Evolutionary conservation across 1,140 invertebrate genomes (phyloP).

Genomic region (Apis dorsata): DNA sequence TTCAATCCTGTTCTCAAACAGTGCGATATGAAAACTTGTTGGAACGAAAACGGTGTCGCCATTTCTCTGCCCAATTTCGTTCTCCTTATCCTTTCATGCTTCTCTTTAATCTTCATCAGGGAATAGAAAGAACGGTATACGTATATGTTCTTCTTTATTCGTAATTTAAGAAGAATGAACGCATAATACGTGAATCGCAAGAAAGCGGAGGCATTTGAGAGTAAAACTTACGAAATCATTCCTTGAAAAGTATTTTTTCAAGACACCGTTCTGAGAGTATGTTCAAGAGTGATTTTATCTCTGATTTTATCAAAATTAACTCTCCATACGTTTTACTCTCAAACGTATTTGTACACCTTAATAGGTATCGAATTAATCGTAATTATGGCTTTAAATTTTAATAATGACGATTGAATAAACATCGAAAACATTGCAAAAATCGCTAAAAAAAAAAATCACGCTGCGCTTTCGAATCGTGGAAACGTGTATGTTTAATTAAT

Average conservation of each 20-base stretch:
- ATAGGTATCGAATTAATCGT: neutral
- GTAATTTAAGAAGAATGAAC: neutral
- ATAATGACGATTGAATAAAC: neutral
- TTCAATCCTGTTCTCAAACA: slow-evolving; percentile 64
- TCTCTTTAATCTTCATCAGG: slow-evolving; percentile 41
- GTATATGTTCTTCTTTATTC: neutral
- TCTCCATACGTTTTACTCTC: too few relatives aligned
- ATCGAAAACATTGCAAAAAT: neutral
- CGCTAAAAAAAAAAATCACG: neutral
- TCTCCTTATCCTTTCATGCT: slow-evolving; percentile 34
- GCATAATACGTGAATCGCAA: slow-evolving; percentile 6
- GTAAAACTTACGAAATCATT: too few relatives aligned
- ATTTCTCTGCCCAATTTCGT: neutral
- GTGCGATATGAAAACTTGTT: slow-evolving; percentile 69
- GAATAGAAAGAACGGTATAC: neutral
- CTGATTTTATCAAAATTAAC: too few relatives aligned
- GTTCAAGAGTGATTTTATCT: too few relatives aligned
- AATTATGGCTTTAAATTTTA: neutral
- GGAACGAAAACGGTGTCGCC: slow-evolving; percentile 31
- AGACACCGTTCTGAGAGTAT: too few relatives aligned
- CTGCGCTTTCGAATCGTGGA: slow-evolving; percentile 30
- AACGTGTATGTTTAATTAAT: slow-evolving; percentile 6
- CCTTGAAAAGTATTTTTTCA: too few relatives aligned
- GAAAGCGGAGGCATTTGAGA: too few relatives aligned
- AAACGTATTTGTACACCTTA: too few relatives aligned